These are phyloP conservation scores for Tribolium castaneum DNA, from an alignment of 1,140 invertebrate genomes.

Conservation along the genomic window DNA sequence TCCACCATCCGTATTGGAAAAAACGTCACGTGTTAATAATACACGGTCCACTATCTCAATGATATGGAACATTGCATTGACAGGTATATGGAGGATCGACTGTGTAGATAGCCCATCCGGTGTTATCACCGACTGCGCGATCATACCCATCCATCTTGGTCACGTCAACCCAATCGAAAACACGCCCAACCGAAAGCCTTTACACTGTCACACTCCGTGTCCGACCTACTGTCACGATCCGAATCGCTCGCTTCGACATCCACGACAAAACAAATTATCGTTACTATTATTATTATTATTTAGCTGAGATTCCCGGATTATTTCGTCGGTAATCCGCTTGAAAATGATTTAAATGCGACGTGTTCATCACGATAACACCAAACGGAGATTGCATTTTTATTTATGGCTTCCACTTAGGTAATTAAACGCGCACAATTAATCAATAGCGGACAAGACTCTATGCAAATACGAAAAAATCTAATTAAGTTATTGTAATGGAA, in stretches of 20 bases:
- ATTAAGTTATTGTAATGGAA: slow-evolving; percentile 42
- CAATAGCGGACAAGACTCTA: slow-evolving; percentile 39
- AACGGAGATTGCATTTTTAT: slow-evolving; percentile 48
- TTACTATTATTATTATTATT: too few species aligned
- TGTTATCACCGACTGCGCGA: slow-evolving; percentile 5
- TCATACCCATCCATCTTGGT: slow-evolving; percentile 13
- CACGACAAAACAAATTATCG: slow-evolving; percentile 8
- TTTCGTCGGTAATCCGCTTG: neutral
- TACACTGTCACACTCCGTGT: slow-evolving; percentile 12
- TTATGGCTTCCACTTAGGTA: slow-evolving; percentile 48
- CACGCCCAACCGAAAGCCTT: slow-evolving; percentile 22
- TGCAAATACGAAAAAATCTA: slow-evolving; percentile 45
- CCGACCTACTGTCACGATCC: slow-evolving; percentile 13
- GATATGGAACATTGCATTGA: slow-evolving; percentile 27
- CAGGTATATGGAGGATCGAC: slow-evolving; percentile 20
- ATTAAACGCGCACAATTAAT: slow-evolving; percentile 47
- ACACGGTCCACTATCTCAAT: slow-evolving; percentile 14
- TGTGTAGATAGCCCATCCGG: slow-evolving; percentile 18
- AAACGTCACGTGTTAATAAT: slow-evolving; percentile 33
- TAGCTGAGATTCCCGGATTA: too few species aligned
- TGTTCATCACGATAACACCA: slow-evolving; percentile 15
- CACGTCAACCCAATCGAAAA: slow-evolving; percentile 8
- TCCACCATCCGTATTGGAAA: slow-evolving; percentile 1
- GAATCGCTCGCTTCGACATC: neutral
- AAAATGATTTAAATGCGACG: slow-evolving; percentile 33